Evolutionary conservation across 2,797 vertebrate species (phyloP), one percentile per base, ranked within the genome.

Genomic region (Xenops minutus): DNA sequence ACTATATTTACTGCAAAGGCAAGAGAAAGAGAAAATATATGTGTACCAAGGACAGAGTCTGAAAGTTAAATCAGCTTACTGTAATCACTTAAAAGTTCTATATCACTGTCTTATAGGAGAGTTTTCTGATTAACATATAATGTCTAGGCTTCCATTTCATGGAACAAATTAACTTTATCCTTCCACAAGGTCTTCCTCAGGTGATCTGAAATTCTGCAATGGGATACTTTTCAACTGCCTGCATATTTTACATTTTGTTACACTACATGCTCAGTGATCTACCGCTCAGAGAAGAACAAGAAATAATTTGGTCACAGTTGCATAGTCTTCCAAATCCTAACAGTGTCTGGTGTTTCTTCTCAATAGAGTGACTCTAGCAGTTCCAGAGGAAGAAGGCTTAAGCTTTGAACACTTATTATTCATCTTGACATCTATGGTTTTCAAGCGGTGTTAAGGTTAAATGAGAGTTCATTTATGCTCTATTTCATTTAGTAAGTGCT

Each of bases 401-500:
- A 48, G n/a, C 62, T 90, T 90, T 67, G 67, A 67, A 23, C 20
- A 30, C 9, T 88, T 89, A 77, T 82, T 94, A 76, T 69, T 90
- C 73, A 55, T 93, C 73, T 93, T 87, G 89, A 90, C 85, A 85
- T 77, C 88, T 48, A 44, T 17, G 73, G 83, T 44, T 95, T 96
- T 58, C n/a, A 90, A 90, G 74, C 34, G 4, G 36, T 66, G 51
- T 23, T 77, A 43, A 92, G 84, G 88, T 96, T 97, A 97, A 94
- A 91, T 83, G 68, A 87, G 92, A 96, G 82, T 80, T 87, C 85
- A 97, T 94, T 97, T 96, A 85, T 90, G 77, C 67, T 91, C 62
- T 71, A 91, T 96, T 97, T 85, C 49, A 82, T 95, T 95, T 85
- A 93, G 63, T 93, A 96, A 93, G 90, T 96, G 73, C 15, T 78